Evolutionary conservation across 2,797 vertebrate species (phyloP).

Genomic region (Coreius guichenoti): DNA sequence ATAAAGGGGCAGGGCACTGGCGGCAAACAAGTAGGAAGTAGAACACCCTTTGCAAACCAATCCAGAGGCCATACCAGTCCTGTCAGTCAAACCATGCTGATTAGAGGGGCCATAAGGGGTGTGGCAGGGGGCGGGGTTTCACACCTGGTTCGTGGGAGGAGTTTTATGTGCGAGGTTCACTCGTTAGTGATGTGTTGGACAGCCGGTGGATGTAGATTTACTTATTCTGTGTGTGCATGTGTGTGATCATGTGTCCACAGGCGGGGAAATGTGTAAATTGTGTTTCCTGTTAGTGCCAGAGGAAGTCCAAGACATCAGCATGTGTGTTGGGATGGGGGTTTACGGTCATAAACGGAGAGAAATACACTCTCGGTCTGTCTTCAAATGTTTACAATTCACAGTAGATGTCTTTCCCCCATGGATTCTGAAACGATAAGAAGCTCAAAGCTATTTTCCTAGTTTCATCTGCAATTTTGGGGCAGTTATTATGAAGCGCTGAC

Average conservation of each 20-base stretch:
- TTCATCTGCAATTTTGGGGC: slow-evolving; percentile 32
- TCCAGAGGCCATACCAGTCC: slow-evolving; percentile 34
- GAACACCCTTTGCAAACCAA: slow-evolving; percentile 4
- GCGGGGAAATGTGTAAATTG: slow-evolving; percentile 41
- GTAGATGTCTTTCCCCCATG: slow-evolving; percentile 46
- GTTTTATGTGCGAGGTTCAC: slow-evolving; percentile 16
- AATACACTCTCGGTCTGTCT: slow-evolving; percentile 40
- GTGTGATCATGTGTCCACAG: slow-evolving; percentile 48
- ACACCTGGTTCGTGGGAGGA: slow-evolving; percentile 22
- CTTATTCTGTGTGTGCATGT: slow-evolving; percentile 56
- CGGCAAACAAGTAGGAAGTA: slow-evolving; percentile 6
- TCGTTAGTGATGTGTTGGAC: slow-evolving; percentile 28
- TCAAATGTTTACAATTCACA: slow-evolving; percentile 62
- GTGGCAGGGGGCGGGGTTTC: slow-evolving; percentile 41
- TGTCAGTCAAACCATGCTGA: slow-evolving; percentile 35
- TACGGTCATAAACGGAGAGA: slow-evolving; percentile 19
- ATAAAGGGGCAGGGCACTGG: neutral
- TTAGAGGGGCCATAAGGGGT: slow-evolving; percentile 38
- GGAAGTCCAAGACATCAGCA: slow-evolving; percentile 18
- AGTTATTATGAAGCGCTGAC: slow-evolving; percentile 35
- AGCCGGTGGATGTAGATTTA: slow-evolving; percentile 55
- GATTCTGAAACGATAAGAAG: slow-evolving; percentile 32
- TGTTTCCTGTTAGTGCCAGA: slow-evolving; percentile 48
- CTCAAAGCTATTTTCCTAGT: slow-evolving; percentile 40
- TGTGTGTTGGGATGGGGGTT: slow-evolving; percentile 9